Evolutionary conservation across 2,113 vertebrate genomes (phyloP).

Genomic region (Recurvirostra avosetta): DNA sequence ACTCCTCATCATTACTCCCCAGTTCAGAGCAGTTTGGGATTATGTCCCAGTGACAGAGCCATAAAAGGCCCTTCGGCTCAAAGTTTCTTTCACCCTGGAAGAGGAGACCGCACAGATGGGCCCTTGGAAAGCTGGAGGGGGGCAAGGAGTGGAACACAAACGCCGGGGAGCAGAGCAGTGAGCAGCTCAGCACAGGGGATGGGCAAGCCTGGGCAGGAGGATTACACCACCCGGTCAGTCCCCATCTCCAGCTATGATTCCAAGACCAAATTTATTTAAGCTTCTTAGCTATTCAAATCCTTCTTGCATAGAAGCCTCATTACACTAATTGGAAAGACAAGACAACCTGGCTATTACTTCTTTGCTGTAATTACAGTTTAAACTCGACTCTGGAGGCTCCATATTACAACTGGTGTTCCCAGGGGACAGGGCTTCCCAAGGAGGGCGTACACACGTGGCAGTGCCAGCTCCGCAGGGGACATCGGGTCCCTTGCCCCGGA

Average conservation of each 20-base stretch:
- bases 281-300: slow-evolving; percentile 44
- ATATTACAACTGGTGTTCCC: not conserved
- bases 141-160: not conserved
- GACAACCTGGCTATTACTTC: not conserved
- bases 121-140: not conserved
- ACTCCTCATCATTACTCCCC: not conserved
- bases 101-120: not conserved
- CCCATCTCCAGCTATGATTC: not conserved
- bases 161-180: not conserved
- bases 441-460: fast-evolving
- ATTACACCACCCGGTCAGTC: not conserved
- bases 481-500: fast-evolving
- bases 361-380: slow-evolving; percentile 22
- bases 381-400: not conserved
- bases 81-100: not conserved
- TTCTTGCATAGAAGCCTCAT: slow-evolving; percentile 23
- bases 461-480: not conserved
- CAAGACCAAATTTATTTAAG: slow-evolving; percentile 42
- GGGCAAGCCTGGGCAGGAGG: not conserved
- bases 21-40: not conserved
- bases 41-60: not conserved
- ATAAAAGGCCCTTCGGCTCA: not conserved
- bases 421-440: not conserved
- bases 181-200: not conserved
- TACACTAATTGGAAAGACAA: slow-evolving; percentile 28